Conservation (phyloP, 1,140 invertebrate genomes). For the Drosophila bifasciata region DNA sequence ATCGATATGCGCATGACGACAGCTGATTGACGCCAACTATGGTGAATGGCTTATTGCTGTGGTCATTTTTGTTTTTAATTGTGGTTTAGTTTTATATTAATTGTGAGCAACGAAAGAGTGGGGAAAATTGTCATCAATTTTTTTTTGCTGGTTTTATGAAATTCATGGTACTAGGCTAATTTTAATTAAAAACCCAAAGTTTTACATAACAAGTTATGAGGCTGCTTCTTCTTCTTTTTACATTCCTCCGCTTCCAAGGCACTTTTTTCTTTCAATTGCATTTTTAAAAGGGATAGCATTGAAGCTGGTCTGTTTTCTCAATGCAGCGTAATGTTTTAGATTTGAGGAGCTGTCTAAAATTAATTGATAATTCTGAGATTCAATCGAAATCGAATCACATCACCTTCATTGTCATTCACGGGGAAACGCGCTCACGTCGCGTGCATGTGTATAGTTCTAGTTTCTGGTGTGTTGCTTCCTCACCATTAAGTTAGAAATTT, state of each 20-base stretch:
- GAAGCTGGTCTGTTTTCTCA: no score
- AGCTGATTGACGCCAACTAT: slow-evolving; percentile 7
- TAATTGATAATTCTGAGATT: not conserved
- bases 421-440: slow-evolving; percentile 18
- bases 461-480: slow-evolving; percentile 57
- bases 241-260: no score
- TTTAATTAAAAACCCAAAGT: slow-evolving; percentile 59
- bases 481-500: slow-evolving; percentile 64
- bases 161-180: not conserved
- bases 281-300: no score
- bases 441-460: slow-evolving; percentile 50
- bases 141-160: not conserved
- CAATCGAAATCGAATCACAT: slow-evolving; percentile 29
- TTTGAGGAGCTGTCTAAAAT: slow-evolving; percentile 6
- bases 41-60: slow-evolving; percentile 2
- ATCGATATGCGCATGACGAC: not conserved
- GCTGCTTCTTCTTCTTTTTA: slow-evolving; percentile 43
- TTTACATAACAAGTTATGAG: slow-evolving; percentile 63
- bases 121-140: not conserved
- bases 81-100: not conserved
- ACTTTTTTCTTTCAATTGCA: no score
- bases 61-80: not conserved
- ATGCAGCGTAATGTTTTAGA: not conserved
- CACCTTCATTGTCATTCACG: slow-evolving; percentile 31
- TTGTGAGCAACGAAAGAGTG: not conserved